These are phyloP conservation scores for Dolomedes plantarius DNA, from an alignment of 2,888 invertebrate species.

Conservation along the genomic window DNA sequence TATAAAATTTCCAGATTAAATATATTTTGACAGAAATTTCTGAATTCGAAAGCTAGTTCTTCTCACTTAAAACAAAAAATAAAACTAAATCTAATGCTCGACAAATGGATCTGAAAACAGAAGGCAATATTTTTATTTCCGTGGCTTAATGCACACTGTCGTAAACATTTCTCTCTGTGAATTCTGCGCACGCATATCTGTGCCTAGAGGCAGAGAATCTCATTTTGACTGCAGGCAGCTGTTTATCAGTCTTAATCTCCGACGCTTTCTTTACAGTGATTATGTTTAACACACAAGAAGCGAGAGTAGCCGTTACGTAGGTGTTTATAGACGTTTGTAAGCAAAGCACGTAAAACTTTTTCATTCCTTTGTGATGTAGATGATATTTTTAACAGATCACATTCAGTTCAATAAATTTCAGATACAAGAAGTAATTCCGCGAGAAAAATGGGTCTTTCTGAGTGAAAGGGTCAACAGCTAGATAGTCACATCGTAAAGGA, in stretches of 20 bases:
- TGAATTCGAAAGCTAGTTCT: too few species aligned
- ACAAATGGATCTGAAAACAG: too few species aligned
- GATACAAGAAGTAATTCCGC: neutral
- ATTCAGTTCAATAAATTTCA: constrained; percentile 8
- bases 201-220: constrained; percentile 4
- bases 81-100: too few species aligned
- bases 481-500: neutral
- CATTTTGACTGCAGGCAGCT: constrained; percentile 13
- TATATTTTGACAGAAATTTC: too few species aligned
- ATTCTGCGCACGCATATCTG: constrained; percentile 9
- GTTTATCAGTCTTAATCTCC: constrained; percentile 4
- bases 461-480: neutral
- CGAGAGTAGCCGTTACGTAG: constrained; percentile 31
- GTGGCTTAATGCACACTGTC: too few species aligned
- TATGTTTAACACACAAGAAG: constrained; percentile 41
- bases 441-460: neutral
- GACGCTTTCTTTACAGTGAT: constrained; percentile 8
- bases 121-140: too few species aligned
- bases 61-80: too few species aligned
- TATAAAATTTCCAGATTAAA: too few species aligned
- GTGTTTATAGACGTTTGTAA: constrained; percentile 21
- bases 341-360: constrained; percentile 27
- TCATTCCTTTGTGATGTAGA: neutral
- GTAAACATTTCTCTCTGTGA: neutral
- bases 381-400: constrained; percentile 18